Evolutionary conservation across 1,140 invertebrate genomes (phyloP), one percentile per base, ranked within the genome.

Genomic region (Euglossa dilemma): DNA sequence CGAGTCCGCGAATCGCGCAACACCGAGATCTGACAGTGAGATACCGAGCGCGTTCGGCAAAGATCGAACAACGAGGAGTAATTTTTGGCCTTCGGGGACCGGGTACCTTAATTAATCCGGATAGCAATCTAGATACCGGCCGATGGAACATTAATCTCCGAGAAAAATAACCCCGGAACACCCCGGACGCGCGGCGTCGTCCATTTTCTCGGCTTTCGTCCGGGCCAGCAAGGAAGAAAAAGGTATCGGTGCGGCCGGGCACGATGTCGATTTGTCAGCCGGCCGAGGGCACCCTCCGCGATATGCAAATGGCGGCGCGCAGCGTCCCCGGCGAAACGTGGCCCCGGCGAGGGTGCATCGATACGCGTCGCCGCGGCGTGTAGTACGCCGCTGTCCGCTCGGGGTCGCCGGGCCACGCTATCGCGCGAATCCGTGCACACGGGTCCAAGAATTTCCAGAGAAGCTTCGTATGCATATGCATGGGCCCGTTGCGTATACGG

Each of bases 381-480:
- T 45, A 69, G 45, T 45, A 69, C 28, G 43, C 52, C 45, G 47
- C 18, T n/a, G 16, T 18, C 7, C 8, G 14, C 28, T 47, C 4
- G 54, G 28, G 87, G 87, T 89, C 87, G 74, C 11, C 64, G 36
- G 87, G 87, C 67, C 87, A 79, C 78, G 75, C 70, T 88, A 84
- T 88, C 87, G 84, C 87, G 87, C 85, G 88, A 88, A 88, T 86
- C 86, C 87, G 75, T 69, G 84, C 67, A 63, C 64, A 73, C 43
- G 52, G 69, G 70, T 81, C 72, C 80, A 72, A 88, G 86, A 85
- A 89, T 88, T 89, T 88, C 87, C 73, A 83, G 86, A 67, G 87
- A 89, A 86, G 72, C 77, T 66, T 69, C 76, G 69, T 86, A 88
- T 90, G 80, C 85, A 88, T 90, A 90, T 89, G 82, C 66, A 90